These are phyloP conservation scores for Teleiodes luculella DNA, from an alignment of 2,888 invertebrate species.

Conservation along the genomic window DNA sequence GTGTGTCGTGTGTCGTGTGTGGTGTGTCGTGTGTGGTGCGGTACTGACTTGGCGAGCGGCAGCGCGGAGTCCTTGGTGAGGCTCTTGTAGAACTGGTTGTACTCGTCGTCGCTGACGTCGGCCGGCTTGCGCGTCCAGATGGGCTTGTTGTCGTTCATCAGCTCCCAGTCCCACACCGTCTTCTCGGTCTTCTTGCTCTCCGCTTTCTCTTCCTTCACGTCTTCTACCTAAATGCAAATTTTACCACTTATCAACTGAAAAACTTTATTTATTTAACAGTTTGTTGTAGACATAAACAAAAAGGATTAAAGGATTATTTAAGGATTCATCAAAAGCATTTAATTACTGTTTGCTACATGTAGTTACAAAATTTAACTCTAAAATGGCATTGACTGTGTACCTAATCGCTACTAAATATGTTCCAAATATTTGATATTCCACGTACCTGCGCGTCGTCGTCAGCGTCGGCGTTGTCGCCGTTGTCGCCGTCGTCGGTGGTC, in stretches of 20 bases:
- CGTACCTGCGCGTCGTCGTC: constrained; percentile 76
- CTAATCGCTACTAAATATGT: too few relatives aligned
- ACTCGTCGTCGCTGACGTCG: constrained; percentile 93
- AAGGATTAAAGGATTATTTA: too few relatives aligned
- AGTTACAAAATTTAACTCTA: too few relatives aligned
- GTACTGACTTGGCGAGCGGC: constrained; percentile 83
- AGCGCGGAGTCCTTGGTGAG: constrained; percentile 93
- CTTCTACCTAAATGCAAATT: constrained; percentile 88
- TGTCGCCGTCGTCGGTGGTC: constrained; percentile 73
- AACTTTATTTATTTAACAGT: too few relatives aligned
- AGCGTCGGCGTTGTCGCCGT: constrained; percentile 39
- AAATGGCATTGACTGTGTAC: too few relatives aligned
- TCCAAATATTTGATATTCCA: too few relatives aligned
- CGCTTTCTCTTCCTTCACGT: constrained; percentile 81
- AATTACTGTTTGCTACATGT: too few relatives aligned
- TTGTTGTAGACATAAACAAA: too few relatives aligned
- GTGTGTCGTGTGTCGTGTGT: neutral
- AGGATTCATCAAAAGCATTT: too few relatives aligned
- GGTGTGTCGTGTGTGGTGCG: neutral
- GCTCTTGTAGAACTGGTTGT: constrained; percentile 96
- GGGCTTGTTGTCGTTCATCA: constrained; percentile 97
- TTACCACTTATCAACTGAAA: too few relatives aligned
- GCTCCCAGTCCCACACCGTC: constrained; percentile 98
- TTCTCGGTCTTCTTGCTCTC: constrained; percentile 94
- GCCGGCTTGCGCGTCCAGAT: constrained; percentile 96